These are phyloP conservation scores for Cephus sareptanus DNA, from an alignment of 2,888 invertebrate species.

Conservation along the genomic window DNA sequence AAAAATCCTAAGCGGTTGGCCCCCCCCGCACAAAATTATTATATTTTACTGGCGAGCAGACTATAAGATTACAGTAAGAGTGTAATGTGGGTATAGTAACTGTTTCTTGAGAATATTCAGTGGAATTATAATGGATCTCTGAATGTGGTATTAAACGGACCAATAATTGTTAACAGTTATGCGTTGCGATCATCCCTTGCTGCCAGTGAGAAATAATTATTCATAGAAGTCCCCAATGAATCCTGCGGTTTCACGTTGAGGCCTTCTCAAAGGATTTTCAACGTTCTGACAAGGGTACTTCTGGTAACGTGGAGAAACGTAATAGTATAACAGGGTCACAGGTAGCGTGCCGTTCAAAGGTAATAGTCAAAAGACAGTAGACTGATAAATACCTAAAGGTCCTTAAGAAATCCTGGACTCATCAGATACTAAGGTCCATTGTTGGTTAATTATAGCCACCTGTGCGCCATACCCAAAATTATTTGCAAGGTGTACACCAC, in stretches of 20 bases:
- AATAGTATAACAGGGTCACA: not conserved
- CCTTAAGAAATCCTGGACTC: not conserved
- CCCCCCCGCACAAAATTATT: not conserved
- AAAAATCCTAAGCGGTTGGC: not conserved
- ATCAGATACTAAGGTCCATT: not conserved
- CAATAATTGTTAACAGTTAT: not conserved
- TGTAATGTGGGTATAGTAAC: not conserved
- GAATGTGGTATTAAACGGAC: not conserved
- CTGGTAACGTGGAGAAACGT: not conserved
- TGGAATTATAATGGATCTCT: not conserved
- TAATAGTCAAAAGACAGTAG: not conserved
- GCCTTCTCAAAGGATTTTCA: not conserved
- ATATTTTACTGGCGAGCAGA: not conserved
- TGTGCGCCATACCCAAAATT: not conserved
- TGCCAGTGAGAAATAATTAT: not conserved
- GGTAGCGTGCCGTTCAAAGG: not conserved
- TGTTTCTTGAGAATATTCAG: not conserved
- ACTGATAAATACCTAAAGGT: not conserved
- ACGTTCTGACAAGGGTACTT: not conserved
- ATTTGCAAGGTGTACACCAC: not conserved
- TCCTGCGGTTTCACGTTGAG: not conserved
- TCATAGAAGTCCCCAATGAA: not conserved
- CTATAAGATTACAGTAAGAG: not conserved
- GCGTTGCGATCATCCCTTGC: not conserved
- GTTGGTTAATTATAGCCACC: conserved; percentile 4